These are phyloP conservation scores for Dicycla oo DNA, from an alignment of 2,888 invertebrate species.

Conservation along the genomic window DNA sequence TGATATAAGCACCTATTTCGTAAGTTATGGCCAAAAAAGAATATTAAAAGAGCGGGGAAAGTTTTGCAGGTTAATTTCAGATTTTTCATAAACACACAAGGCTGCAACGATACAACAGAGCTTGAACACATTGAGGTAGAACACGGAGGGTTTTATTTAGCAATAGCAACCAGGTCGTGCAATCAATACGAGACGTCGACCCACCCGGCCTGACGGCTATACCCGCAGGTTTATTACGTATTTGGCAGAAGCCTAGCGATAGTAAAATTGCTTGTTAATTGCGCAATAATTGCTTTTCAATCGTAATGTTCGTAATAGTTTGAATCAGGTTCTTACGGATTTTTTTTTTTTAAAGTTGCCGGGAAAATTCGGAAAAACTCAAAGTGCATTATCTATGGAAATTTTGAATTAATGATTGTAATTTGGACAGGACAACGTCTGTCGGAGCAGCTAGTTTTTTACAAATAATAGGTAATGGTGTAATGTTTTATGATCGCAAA, in stretches of 20 bases:
- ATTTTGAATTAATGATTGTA: no score
- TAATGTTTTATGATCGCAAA: neutral
- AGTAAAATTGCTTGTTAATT: no score
- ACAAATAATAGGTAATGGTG: neutral
- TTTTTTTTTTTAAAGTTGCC: no score
- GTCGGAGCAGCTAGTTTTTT: no score
- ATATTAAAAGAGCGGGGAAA: neutral
- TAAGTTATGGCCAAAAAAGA: neutral
- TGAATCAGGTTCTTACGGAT: no score
- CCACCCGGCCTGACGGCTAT: conserved; percentile 11
- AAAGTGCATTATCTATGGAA: no score
- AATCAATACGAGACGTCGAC: conserved; percentile 61
- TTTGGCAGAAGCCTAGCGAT: no score
- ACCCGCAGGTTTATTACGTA: no score
- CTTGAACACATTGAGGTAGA: neutral
- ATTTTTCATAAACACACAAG: neutral
- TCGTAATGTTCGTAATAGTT: no score
- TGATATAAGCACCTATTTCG: neutral
- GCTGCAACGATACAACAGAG: neutral
- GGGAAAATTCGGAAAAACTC: no score
- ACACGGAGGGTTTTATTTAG: conserved; percentile 42
- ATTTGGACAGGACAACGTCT: no score
- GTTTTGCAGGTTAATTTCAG: neutral
- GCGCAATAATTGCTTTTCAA: no score
- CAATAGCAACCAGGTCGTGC: conserved; percentile 57